A percentile compares a stretch with the other conserved stretches of the same genome.
These are phyloP conservation scores for Schrankia costaestrigalis DNA, from an alignment of 2,888 invertebrate species.

Conservation along the genomic window DNA sequence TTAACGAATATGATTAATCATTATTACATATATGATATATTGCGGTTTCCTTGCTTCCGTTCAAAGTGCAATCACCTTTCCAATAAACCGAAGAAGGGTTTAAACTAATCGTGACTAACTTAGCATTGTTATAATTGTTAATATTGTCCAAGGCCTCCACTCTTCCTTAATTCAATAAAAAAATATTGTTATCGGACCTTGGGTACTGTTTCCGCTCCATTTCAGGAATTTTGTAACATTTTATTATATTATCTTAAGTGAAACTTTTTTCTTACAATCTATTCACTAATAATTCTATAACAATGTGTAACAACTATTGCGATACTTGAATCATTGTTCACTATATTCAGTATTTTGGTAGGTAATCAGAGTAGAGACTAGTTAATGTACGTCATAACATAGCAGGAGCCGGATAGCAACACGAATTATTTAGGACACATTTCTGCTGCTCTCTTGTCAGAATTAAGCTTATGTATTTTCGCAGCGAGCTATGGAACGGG, in stretches of 20 bases:
- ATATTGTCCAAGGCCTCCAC: slow-evolving; percentile 43
- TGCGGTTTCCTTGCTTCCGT: slow-evolving; percentile 1
- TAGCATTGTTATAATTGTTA: slow-evolving; percentile 30
- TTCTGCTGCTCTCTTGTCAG: too few relatives aligned
- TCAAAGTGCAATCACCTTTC: background rate
- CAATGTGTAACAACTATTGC: slow-evolving; percentile 2
- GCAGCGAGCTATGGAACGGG: too few relatives aligned
- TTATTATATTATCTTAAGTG: slow-evolving; percentile 28
- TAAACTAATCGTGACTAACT: slow-evolving; percentile 8
- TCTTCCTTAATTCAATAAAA: slow-evolving; percentile 19
- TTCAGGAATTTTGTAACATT: slow-evolving; percentile 49
- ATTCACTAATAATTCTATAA: slow-evolving; percentile 9
- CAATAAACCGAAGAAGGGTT: slow-evolving; percentile 1
- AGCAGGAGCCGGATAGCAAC: too few relatives aligned
- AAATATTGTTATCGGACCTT: slow-evolving; percentile 41
- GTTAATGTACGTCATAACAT: too few relatives aligned
- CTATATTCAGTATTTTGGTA: too few relatives aligned
- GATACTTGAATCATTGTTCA: too few relatives aligned
- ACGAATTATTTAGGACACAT: too few relatives aligned
- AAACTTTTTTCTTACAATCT: slow-evolving; percentile 35
- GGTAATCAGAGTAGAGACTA: too few relatives aligned
- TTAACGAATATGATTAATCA: too few relatives aligned
- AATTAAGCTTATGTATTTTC: too few relatives aligned
- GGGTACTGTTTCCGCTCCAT: slow-evolving; percentile 53
- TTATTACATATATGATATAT: background rate